Percentiles rank a stretch among this genome's conserved stretches.
These are phyloP conservation scores for Drosophila anomelani DNA, from an alignment of 2,888 invertebrate genomes.

Conservation along the genomic window DNA sequence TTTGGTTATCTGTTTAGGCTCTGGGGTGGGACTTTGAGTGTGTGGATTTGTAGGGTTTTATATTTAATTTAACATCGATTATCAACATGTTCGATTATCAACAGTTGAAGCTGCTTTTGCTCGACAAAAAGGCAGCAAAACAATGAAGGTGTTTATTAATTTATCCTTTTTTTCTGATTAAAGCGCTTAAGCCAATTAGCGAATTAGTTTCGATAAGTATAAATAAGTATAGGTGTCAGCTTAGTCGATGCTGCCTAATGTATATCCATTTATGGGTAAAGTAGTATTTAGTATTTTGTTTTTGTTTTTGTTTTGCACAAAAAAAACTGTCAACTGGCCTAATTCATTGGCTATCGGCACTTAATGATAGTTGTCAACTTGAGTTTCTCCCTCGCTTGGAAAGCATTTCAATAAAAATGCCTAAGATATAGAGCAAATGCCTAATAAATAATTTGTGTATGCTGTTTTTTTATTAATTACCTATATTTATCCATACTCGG, in stretches of 20 bases:
- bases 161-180: background rate
- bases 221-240: conserved; percentile 21
- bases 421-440: conserved; percentile 42
- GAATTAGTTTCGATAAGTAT: conserved; percentile 15
- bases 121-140: conserved; percentile 19
- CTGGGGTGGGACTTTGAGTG: conserved; percentile 1
- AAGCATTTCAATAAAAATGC: conserved; percentile 79
- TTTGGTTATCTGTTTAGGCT: conserved; percentile 4
- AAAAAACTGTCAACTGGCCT: conserved; percentile 34
- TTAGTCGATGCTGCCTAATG: conserved; percentile 6
- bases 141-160: background rate
- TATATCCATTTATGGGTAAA: conserved; percentile 23
- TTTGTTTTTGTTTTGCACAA: conserved; percentile 1
- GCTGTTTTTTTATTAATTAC: conserved; percentile 15
- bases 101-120: conserved; percentile 28
- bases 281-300: conserved; percentile 10
- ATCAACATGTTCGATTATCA: conserved; percentile 60
- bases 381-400: conserved; percentile 20
- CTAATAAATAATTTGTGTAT: conserved; percentile 24
- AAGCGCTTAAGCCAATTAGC: conserved; percentile 33
- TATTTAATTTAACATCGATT: conserved; percentile 41
- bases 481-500: conserved; percentile 25
- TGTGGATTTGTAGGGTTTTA: background rate
- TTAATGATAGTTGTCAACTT: conserved; percentile 22
- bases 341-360: conserved; percentile 36